Base-by-base conservation (phyloP, 2,888 invertebrate species). In the Augochlorella aurata region DNA sequence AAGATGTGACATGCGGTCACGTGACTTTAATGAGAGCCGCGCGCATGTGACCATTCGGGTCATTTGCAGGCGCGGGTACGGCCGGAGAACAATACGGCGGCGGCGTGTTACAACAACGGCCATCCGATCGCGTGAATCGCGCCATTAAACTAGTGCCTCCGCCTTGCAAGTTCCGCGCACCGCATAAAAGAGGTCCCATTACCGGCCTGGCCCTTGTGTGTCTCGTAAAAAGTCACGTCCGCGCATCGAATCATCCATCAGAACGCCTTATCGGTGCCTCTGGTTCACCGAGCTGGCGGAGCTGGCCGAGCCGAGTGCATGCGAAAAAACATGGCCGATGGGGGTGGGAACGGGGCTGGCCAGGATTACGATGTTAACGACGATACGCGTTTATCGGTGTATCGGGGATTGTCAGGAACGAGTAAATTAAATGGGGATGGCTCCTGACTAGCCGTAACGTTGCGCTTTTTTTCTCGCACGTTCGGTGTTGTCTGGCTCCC, bases 1-100 rank as follows among this genome's bases (percentile, higher is more conserved):
- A 92, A 92, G 92, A 91, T 91, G 90, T 91, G 91, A 92, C 91
- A 92, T 90, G 92, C 89, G 89, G 91, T 92, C 90, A 91, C 91
- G 92, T 91, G 91, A 90, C 85, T 86, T 85, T 87, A 87, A 87
- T 84, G 88, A 87, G 88, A 79, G 67, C 72, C 38, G 73, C 74
- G 75, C 76, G 79, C 79, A 52, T 79, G 83, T 81, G 47, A 74
- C 85, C 47, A 83, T 75, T 58, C 77, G 83, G 79, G 80, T 81
- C 77, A 79, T 86, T 86, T 83, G 82, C 82, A 85, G 61, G 75
- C 81, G 77, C 73, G 14, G 12, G 12, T 21, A 50, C 24, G 71
- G 38, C 38, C 38, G 38, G 38, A 38, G 80, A 84, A 84, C 68
- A 85, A 82, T 87, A 81, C 77, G 75, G 79, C 38, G 77, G 38